Evolutionary conservation across 2,888 invertebrate species (phyloP), one percentile per base, ranked within the genome.

Genomic region (Xanthia togata): DNA sequence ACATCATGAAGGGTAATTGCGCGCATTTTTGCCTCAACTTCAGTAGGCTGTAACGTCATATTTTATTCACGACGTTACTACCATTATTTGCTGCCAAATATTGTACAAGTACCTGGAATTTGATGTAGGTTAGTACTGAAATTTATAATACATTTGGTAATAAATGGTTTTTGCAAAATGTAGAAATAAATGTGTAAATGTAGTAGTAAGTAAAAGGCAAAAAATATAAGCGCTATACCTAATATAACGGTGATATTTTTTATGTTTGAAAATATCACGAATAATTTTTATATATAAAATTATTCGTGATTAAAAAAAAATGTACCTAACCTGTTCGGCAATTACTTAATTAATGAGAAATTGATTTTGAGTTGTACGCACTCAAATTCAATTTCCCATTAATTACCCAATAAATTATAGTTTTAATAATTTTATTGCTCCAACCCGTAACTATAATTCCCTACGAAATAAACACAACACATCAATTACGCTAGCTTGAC

Each of bases 1-100:
- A 70, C 76, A 60, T 62, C 75, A 75, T 69, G 85, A 50, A 81
- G 70, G 76, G 63, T 81, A 84, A 82, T 77, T 78, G 35, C 59
- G 31, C 77, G 64, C 73, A 82, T 85, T 83, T 81, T 77, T 77
- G 55, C 71, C 50, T 47, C 60, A 26, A 65, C 38, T 59, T 67
- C 41, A 31, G 73, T 23, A 62, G 53, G 67, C 35, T 26, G 35
- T 65, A 44, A 69, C 55, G 6, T 62, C 60, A 82, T 83, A 82
- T 76, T 81, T 84, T 81, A 84, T 81, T 81, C 65, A 81, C 69
- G 62, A 57, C 20, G 41, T 59, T 76, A 41, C 64, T 69, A 41
- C 57, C 62, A 81, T 84, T 67, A 84, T 84, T 80, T 84, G 72
- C 64, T 68, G 69, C 53, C 70, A 83, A 81, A 76, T 73, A 63